Evolutionary conservation across 2,113 vertebrate species (phyloP), one percentile per base, ranked within the genome.

Genomic region (Megaceryle maxima): DNA sequence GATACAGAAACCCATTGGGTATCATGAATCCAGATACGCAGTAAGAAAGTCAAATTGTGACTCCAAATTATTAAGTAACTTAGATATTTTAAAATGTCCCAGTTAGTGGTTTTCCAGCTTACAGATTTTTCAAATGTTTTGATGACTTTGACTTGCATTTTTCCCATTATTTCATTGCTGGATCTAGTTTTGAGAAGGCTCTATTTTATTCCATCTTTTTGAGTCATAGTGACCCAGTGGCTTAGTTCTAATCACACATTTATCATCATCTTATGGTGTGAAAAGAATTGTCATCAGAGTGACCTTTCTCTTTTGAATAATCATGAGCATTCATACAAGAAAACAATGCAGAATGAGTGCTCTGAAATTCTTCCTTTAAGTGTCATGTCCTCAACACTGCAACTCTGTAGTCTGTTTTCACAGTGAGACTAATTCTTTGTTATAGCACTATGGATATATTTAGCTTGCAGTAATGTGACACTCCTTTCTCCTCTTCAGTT

Each of bases 301-400:
- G 80, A 94, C 63, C 67, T 92, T 90, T 86, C 63, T 88, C 66
- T 94, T 86, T 66, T 69, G 93, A 76, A 92, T 83, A 79, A 83
- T 88, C 53, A 76, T 69, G 28, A 83, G 10, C 50, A 86, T 80
- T 90, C 86, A 37, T 7, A 83, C 8, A 41, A 41, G 79, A 56
- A 90, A 86, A 69, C 56, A 85, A 83, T 46, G 39, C 70, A 60
- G 67, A 83, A 57, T 16, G 53, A 85, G 43, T 0, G 0, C 48
- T 85, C 62, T 80, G 41, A 88, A 92, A 60, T 64, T 60, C 57
- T 76, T 41, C 33, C 7, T 7, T 76, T 74, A 41, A 62, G 33
- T 57, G 69, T 25, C 0, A 0, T 85, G 72, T 90, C 57, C 76
- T 93, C 74, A 56, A 7, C 33, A 11, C 46, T 73, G 35, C 46